Base-by-base conservation (phyloP, 2,797 vertebrate species). In the Pseudochaenichthys georgianus region DNA sequence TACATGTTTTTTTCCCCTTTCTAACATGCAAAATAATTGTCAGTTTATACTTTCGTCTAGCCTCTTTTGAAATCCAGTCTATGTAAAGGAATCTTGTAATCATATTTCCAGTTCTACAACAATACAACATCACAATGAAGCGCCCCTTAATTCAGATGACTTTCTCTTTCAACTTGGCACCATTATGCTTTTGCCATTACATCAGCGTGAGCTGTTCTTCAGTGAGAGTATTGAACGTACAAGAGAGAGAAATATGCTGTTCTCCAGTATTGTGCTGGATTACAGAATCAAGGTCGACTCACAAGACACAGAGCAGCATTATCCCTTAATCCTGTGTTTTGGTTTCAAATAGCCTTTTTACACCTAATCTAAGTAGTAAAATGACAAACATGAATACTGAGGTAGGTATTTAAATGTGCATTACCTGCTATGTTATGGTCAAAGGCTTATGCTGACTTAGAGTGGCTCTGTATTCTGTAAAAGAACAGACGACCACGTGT, bases 281-380 rank as follows among this genome's bases (percentile, higher is more conserved):
- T 94, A 94, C 92, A 83, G 90, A 92, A 94, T 94, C 91, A 95
- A 94, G 92, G 94, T 95, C 88, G 90, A 92, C 92, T 91, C 92
- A 93, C 91, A 93, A 94, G 92, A 94, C 91, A 92, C 89, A 92
- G 91, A 93, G 89, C 89, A 90, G 92, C 89, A 93, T 94, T 94
- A 95, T 95, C 94, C 93, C 87, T 93, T 94, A 95, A 94, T 94
- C 94, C 91, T 91, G 84, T 95, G 92, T 94, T 94, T 94, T 94
- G 93, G 91, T 94, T 93, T 93, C 91, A 94, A 94, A 94, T 93
- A 93, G 91, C 92, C 89, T 93, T 94, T 93, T 93, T 93, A 92
- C 82, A 91, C 88, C 89, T 94, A 93, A 94, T 93, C 89, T 94
- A n/a, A n/a, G n/a, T n/a, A n/a, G n/a, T 93, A 92, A 94, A 95